A percentile compares a stretch with the other conserved stretches of the same genome.
Evolutionary conservation across 2,888 invertebrate genomes (phyloP).

Genomic region (Agonopterix heracliana): DNA sequence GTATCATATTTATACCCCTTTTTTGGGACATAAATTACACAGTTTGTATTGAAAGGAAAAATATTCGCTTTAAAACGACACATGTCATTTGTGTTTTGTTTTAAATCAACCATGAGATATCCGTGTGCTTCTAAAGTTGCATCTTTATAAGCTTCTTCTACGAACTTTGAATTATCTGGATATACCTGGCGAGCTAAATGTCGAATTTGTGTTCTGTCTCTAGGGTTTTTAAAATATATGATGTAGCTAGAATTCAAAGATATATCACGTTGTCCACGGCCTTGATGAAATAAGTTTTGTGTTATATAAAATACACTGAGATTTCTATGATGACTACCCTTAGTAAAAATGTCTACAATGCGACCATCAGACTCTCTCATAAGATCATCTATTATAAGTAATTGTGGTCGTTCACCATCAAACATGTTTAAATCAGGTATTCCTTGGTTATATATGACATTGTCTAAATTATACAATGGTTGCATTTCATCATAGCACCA

Average conservation of each 20-base stretch:
- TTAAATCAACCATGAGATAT: constrained; percentile 24
- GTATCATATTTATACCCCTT: too few relatives aligned
- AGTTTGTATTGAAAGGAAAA: too few relatives aligned
- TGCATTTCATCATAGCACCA: constrained; percentile 18
- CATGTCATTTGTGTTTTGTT: constrained; percentile 17
- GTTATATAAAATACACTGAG: constrained; percentile 26
- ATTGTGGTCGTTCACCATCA: constrained; percentile 16
- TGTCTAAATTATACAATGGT: neutral
- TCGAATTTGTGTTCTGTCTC: constrained; percentile 24
- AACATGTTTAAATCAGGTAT: constrained; percentile 26
- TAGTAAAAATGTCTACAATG: constrained; percentile 24
- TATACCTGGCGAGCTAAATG: constrained; percentile 19
- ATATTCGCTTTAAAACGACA: constrained; percentile 19
- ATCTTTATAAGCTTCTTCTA: constrained; percentile 25
- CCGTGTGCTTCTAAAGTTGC: constrained; percentile 22
- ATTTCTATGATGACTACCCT: constrained; percentile 24
- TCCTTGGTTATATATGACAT: constrained; percentile 21
- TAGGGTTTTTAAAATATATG: too few relatives aligned
- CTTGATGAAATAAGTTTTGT: too few relatives aligned
- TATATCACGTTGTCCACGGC: too few relatives aligned
- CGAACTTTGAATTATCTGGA: constrained; percentile 21
- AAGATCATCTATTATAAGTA: constrained; percentile 26
- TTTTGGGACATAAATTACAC: too few relatives aligned
- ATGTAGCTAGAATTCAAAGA: too few relatives aligned
- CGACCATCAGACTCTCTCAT: constrained; percentile 28